phyloP scores from a whole-genome alignment of 2,113 vertebrate genomes.

The Dasypus novemcinctus region DNA sequence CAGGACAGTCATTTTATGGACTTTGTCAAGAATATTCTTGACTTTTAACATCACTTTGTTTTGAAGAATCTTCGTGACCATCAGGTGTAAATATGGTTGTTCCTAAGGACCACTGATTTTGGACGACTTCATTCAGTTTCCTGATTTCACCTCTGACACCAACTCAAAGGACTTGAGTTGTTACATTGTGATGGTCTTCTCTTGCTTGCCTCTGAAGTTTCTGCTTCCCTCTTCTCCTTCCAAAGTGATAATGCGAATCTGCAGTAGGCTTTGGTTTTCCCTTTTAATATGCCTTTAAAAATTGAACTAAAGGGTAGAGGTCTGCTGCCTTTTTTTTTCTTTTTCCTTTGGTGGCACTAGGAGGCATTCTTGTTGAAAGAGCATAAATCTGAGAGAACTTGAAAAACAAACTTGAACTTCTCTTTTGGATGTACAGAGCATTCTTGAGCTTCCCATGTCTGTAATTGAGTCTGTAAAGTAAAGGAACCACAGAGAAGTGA shows the following conservation, averaged over 20 bases:
- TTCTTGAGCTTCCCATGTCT: background rate
- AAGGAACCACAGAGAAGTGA: background rate
- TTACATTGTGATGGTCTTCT: background rate
- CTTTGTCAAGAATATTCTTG: background rate
- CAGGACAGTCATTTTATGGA: background rate
- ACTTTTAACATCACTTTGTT: background rate
- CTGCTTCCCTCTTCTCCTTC: background rate
- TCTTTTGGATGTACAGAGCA: background rate
- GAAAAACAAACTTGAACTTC: background rate
- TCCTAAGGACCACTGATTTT: background rate
- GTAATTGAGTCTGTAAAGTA: background rate
- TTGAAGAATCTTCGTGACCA: background rate
- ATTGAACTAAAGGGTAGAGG: background rate
- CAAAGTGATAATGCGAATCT: background rate
- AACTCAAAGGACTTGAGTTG: background rate
- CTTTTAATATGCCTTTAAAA: background rate
- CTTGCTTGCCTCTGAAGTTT: background rate
- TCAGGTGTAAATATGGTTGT: background rate
- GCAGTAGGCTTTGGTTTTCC: background rate
- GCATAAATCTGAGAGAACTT: background rate
- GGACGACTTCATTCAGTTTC: background rate
- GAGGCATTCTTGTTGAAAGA: background rate
- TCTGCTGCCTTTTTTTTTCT: background rate
- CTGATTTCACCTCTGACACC: background rate
- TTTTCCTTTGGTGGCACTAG: background rate